A percentile compares a stretch with the other conserved stretches of the same genome.
These are phyloP conservation scores for Panopea generosa DNA, from an alignment of 2,888 invertebrate genomes.

Conservation along the genomic window DNA sequence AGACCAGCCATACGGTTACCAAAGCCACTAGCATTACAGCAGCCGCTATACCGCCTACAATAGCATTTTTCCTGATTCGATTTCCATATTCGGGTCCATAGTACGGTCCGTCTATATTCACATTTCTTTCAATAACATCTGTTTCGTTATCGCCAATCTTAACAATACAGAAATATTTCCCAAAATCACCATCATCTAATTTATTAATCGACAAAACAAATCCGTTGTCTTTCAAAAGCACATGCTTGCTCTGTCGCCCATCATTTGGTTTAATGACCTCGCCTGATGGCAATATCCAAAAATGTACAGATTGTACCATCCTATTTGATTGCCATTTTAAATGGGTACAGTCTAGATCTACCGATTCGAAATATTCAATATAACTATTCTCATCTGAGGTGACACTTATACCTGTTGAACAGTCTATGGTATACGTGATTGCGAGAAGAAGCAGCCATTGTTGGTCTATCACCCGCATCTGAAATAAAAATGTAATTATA, in stretches of 20 bases:
- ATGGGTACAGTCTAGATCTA: too few relatives aligned
- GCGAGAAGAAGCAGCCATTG: too few relatives aligned
- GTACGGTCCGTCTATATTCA: conserved; percentile 26
- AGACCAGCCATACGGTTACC: conserved; percentile 1
- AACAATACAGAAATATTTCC: not conserved
- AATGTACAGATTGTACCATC: not conserved
- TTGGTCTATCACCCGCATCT: too few relatives aligned
- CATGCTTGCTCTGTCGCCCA: not conserved
- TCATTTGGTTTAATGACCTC: not conserved
- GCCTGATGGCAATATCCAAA: not conserved
- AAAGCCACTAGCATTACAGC: conserved; percentile 10
- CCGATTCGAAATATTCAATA: too few relatives aligned
- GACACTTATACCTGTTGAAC: too few relatives aligned
- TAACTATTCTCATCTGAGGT: too few relatives aligned
- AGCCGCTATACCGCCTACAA: conserved; percentile 18
- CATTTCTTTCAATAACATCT: conserved; percentile 1
- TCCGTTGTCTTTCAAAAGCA: not conserved
- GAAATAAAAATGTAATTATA: too few relatives aligned
- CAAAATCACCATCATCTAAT: not conserved
- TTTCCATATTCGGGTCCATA: conserved; percentile 13
- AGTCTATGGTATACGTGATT: too few relatives aligned
- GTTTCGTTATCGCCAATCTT: not conserved
- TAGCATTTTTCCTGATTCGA: conserved; percentile 15
- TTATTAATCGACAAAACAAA: not conserved
- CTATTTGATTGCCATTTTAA: too few relatives aligned